A percentile compares a stretch with the other conserved stretches of the same genome.
Conservation (phyloP, 1,140 invertebrate genomes). For the Formica exsecta region DNA sequence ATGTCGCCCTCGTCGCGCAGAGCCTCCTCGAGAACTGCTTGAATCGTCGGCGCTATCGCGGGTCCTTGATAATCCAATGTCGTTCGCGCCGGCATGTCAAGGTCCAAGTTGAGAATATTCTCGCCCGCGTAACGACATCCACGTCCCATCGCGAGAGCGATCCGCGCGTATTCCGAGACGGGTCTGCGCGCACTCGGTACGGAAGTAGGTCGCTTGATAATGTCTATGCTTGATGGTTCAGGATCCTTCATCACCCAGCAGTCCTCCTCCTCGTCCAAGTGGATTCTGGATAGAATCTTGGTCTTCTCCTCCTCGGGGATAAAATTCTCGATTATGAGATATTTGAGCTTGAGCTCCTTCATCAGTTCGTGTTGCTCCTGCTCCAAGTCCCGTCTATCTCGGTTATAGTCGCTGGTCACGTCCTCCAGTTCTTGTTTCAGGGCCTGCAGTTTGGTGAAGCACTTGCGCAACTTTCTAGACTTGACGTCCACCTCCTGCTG, state of each 20-base stretch:
- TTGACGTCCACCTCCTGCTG: conserved; percentile 97
- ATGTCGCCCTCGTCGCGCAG: conserved; percentile 91
- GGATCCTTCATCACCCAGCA: conserved; percentile 90
- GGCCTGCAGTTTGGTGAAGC: conserved; percentile 83
- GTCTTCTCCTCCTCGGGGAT: conserved; percentile 96
- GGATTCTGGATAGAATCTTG: conserved; percentile 91
- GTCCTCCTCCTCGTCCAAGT: conserved; percentile 96
- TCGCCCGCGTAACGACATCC: conserved; percentile 91
- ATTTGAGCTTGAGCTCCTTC: conserved; percentile 92
- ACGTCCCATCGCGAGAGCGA: conserved; percentile 88
- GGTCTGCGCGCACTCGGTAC: conserved; percentile 89
- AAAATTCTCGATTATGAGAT: conserved; percentile 98
- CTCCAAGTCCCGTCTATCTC: conserved; percentile 93
- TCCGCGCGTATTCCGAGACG: conserved; percentile 91
- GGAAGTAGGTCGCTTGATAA: conserved; percentile 89
- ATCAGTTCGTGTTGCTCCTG: conserved; percentile 93
- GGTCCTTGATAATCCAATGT: conserved; percentile 93
- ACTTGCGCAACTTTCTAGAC: conserved; percentile 93
- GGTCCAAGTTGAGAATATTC: conserved; percentile 93
- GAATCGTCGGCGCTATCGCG: conserved; percentile 90
- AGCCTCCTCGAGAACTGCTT: conserved; percentile 91
- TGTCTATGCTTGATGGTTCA: conserved; percentile 83
- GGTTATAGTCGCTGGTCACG: conserved; percentile 93
- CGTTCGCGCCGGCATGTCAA: conserved; percentile 93
- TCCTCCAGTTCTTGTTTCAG: conserved; percentile 92